A percentile compares a stretch with the other conserved stretches of the same genome.
phyloP scores from a whole-genome alignment of 2,113 vertebrate species.

The Aix galericulata region DNA sequence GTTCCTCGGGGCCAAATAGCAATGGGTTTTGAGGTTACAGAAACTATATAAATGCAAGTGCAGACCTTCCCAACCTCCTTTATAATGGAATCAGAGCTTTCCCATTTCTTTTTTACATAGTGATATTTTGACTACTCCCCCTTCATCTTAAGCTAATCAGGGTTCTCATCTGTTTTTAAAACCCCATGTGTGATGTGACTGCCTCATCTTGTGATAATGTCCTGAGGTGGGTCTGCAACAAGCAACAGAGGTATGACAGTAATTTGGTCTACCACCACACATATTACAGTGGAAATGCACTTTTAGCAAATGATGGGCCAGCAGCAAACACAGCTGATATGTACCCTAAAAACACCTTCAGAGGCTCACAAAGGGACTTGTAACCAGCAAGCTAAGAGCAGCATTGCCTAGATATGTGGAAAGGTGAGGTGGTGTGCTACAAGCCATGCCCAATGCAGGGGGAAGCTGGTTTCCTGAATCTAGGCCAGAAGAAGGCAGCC shows the following conservation, averaged over 20 bases:
- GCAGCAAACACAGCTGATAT: background rate
- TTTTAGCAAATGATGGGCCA: background rate
- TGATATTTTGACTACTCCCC: background rate
- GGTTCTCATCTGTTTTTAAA: background rate
- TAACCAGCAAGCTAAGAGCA: background rate
- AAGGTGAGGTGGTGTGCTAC: background rate
- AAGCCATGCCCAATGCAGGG: background rate
- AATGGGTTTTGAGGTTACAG: background rate
- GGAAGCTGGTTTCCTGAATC: background rate
- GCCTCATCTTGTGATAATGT: background rate
- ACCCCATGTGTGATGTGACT: accelerated
- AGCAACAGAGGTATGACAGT: accelerated
- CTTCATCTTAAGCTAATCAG: background rate
- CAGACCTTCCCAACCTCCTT: background rate
- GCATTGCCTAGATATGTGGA: background rate
- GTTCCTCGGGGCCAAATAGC: background rate
- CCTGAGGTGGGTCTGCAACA: background rate
- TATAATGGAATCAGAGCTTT: background rate
- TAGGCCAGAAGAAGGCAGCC: background rate
- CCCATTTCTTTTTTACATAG: background rate
- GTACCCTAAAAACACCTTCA: background rate
- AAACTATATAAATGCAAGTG: background rate
- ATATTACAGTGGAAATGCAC: background rate
- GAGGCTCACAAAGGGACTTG: background rate
- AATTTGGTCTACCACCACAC: background rate